phyloP scores from a whole-genome alignment of 2,797 vertebrate species.

The Onychomys torridus region DNA sequence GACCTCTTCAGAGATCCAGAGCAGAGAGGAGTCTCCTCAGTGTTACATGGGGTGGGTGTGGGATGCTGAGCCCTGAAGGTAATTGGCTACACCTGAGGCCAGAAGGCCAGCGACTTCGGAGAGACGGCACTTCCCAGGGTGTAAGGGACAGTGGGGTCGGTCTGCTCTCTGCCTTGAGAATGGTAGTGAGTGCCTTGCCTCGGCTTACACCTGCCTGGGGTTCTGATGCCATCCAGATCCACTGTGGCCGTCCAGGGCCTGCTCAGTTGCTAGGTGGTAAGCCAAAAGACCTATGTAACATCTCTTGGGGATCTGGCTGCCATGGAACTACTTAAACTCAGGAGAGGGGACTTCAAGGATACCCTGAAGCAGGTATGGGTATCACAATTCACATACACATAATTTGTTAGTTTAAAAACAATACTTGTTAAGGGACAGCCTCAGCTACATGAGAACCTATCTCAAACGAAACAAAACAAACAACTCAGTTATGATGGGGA shows the following conservation, averaged over 20 bases:
- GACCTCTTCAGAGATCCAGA: background rate
- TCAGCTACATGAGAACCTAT: background rate
- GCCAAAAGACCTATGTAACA: background rate
- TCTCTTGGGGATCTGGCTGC: background rate
- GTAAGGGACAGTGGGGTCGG: background rate
- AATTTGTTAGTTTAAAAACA: background rate
- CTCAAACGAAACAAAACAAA: background rate
- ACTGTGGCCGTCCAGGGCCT: background rate
- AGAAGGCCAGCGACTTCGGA: background rate
- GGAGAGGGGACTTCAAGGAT: background rate
- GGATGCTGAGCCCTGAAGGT: background rate
- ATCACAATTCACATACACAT: background rate
- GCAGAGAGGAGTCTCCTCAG: background rate
- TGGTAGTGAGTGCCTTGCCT: background rate
- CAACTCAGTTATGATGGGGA: background rate
- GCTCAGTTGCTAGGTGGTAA: background rate
- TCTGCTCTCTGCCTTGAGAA: background rate
- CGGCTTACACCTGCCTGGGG: background rate
- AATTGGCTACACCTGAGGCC: background rate
- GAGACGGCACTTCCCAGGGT: background rate
- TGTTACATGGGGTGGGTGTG: background rate
- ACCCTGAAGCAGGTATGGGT: background rate
- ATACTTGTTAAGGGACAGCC: background rate
- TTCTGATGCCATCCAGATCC: background rate
- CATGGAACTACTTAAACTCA: background rate